Conservation (phyloP, 2,797 vertebrate genomes). For the Hemitrygon akajei region DNA sequence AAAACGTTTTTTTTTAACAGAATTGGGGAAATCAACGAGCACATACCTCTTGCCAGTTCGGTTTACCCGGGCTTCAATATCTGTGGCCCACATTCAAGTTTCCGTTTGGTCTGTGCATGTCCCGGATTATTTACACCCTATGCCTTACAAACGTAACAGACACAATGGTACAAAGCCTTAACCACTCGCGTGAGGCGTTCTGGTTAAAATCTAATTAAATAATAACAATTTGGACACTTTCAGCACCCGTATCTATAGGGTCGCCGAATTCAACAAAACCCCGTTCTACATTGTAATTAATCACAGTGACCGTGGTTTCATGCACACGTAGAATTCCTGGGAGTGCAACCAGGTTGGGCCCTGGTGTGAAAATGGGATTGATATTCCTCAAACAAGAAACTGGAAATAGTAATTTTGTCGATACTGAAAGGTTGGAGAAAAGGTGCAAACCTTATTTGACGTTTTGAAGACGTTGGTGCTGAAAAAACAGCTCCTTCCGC, state of each 20-base stretch:
- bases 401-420: neutral
- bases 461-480: neutral
- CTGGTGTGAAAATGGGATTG: neutral
- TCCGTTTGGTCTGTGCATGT: neutral
- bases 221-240: neutral
- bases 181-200: neutral
- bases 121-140: slow-evolving; percentile 32
- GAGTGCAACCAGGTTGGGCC: neutral
- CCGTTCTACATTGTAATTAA: neutral
- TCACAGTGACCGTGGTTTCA: neutral
- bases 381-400: neutral
- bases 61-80: slow-evolving; percentile 27
- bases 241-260: neutral
- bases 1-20: neutral
- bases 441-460: neutral
- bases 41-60: neutral
- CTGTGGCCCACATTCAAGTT: slow-evolving; percentile 20
- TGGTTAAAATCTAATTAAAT: slow-evolving; percentile 8
- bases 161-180: slow-evolving; percentile 23
- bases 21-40: neutral
- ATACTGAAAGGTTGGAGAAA: neutral
- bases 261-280: neutral
- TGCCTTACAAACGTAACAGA: neutral
- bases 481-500: slow-evolving; percentile 14
- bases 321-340: neutral